Base-by-base conservation (phyloP, 1,140 invertebrate genomes). In the Aphelinus atriplicis region DNA sequence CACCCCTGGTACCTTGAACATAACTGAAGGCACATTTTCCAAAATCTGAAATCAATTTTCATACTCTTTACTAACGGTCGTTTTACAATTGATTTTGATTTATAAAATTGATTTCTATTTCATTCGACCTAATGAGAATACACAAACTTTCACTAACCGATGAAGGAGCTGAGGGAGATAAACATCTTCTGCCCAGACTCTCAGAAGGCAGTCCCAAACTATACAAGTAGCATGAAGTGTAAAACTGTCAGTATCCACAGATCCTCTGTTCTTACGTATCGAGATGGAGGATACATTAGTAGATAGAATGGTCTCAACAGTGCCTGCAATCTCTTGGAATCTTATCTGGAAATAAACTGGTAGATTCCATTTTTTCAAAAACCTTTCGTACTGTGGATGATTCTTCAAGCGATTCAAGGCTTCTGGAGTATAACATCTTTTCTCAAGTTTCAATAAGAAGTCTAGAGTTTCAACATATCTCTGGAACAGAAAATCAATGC, bases 331-430 rank as follows among this genome's bases (percentile, higher is more conserved):
- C 89, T 97, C 95, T 90, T 97, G 95, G 89, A 96, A 95, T 78
- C 93, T 89, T 81, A 98, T 96, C 89, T 98, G 96, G 88, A 96
- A 98, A 85, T 98, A 98, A 26, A 98, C 95, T 50, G 96, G 94
- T 47, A 98, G 89, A 88, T 97, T 98, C 95, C 97, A 98, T 80
- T 94, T 93, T 71, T 92, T 91, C 64, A 95, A 89, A 86, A 97
- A 96, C 62, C 89, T 90, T 80, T 91, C 90, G 78, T 92, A 94
- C 73, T 92, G 92, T 47, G 89, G 83, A 83, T 94, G 91, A 76
- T 89, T 84, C 76, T 90, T 90, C 60, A 95, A 89, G 26, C 87
- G 84, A 53, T 89, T 81, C 51, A 87, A 85, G 77, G 89, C 90
- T 53, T 90, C 88, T 77, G 86, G 77, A 43, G 89, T 90, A 55